These are phyloP conservation scores for Sinosuthora webbiana DNA, from an alignment of 2,113 vertebrate genomes.

Conservation along the genomic window DNA sequence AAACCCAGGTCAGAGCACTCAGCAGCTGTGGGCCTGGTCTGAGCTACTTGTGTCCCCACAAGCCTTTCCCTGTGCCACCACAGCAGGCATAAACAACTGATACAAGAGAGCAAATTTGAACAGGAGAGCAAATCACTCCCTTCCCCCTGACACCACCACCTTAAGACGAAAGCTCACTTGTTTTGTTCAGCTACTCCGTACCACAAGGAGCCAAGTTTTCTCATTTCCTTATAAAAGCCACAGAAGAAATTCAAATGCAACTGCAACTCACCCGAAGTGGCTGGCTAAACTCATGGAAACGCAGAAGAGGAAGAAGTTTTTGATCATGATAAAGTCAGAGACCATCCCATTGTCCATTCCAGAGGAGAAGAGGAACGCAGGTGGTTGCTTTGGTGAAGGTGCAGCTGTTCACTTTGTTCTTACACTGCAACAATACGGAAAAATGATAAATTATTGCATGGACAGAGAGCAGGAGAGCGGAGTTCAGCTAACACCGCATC, in stretches of 20 bases:
- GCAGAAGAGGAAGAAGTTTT: slow-evolving; percentile 81
- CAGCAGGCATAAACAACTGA: fast-evolving
- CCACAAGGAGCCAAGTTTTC: background rate
- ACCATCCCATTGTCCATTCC: slow-evolving; percentile 94
- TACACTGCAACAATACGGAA: slow-evolving; percentile 54
- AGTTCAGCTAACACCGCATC: slow-evolving; percentile 2
- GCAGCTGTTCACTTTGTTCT: slow-evolving; percentile 55
- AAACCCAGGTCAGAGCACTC: background rate
- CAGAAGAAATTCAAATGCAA: background rate
- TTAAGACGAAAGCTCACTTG: background rate
- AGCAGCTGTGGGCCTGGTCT: background rate
- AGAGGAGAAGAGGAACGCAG: slow-evolving; percentile 63
- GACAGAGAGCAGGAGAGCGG: background rate
- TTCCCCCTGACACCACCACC: background rate
- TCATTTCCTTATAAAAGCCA: background rate
- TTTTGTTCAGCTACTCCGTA: background rate
- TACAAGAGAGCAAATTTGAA: background rate
- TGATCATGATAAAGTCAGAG: slow-evolving; percentile 85
- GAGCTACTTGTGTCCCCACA: background rate
- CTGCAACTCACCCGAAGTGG: slow-evolving; percentile 84
- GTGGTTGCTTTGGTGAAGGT: slow-evolving; percentile 56
- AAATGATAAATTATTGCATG: background rate
- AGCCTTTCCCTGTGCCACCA: fast-evolving
- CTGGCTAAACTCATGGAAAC: slow-evolving; percentile 85
- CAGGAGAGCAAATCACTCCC: background rate